phyloP scores from a whole-genome alignment of 2,888 invertebrate species.

The Schizaphis graminum region DNA sequence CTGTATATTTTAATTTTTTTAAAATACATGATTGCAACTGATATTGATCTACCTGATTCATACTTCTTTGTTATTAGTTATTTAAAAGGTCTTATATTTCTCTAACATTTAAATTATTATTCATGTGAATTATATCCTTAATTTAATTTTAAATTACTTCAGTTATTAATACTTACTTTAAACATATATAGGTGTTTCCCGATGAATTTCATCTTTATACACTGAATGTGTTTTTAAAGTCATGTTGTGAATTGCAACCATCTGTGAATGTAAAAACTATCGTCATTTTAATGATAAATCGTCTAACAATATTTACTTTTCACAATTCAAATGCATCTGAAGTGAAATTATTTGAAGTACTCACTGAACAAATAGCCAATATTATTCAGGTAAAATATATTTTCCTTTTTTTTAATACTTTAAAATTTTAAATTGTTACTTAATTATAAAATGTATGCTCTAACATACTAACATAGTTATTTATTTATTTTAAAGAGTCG shows the following conservation, averaged over 20 bases:
- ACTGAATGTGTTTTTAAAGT: conserved; percentile 93
- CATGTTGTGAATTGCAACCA: conserved; percentile 95
- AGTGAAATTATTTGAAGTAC: conserved; percentile 96
- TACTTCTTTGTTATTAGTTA: not conserved
- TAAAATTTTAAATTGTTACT: not conserved
- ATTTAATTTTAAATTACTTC: not conserved
- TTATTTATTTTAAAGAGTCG: conserved; percentile 78
- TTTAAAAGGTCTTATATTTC: not conserved
- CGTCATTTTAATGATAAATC: conserved; percentile 95
- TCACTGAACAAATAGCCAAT: conserved; percentile 96
- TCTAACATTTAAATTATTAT: not conserved
- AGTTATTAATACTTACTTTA: conserved; percentile 63
- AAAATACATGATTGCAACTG: not conserved
- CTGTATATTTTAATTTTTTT: not conserved
- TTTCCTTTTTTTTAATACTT: not conserved
- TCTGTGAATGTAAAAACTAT: conserved; percentile 99
- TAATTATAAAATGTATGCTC: not conserved
- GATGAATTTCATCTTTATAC: conserved; percentile 99
- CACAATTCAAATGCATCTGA: conserved; percentile 80
- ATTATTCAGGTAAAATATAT: conserved; percentile 83
- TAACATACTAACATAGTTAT: not conserved
- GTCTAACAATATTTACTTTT: conserved; percentile 87
- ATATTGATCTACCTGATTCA: not conserved
- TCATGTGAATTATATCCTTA: not conserved
- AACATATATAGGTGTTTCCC: conserved; percentile 83